Conservation (phyloP, 2,888 invertebrate genomes). For the Strigamia transsilvanica region DNA sequence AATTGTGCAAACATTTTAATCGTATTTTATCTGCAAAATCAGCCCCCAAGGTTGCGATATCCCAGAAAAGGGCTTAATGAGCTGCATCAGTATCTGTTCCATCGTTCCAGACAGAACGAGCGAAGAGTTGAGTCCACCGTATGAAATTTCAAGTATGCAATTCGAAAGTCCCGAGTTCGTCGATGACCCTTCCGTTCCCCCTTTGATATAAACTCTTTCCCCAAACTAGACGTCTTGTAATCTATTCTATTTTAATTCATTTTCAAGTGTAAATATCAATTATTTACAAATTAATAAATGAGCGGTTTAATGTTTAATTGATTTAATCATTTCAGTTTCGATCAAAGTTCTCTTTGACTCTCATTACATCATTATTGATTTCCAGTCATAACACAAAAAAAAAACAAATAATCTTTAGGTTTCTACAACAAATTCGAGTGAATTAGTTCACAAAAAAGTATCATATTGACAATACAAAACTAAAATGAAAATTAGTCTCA, state of each 20-base stretch:
- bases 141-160: constrained; percentile 4
- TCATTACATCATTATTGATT: constrained; percentile 8
- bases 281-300: constrained; percentile 7
- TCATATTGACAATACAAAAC: background rate
- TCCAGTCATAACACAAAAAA: background rate
- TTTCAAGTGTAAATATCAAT: constrained; percentile 2
- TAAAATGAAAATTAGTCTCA: background rate
- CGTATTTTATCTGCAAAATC: background rate
- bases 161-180: constrained; percentile 13
- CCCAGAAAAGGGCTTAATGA: constrained; percentile 24
- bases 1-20: background rate
- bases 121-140: constrained; percentile 26
- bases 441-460: background rate
- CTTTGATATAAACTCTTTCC: background rate
- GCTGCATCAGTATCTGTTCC: constrained; percentile 39
- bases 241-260: background rate
- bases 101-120: constrained; percentile 25
- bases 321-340: background rate
- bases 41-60: constrained; percentile 14
- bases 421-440: background rate
- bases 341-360: constrained; percentile 4
- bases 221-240: background rate
- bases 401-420: background rate
- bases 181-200: constrained; percentile 27
- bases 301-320: background rate